These are phyloP conservation scores for Osmoderma eremita DNA, from an alignment of 2,888 invertebrate species.

Conservation along the genomic window DNA sequence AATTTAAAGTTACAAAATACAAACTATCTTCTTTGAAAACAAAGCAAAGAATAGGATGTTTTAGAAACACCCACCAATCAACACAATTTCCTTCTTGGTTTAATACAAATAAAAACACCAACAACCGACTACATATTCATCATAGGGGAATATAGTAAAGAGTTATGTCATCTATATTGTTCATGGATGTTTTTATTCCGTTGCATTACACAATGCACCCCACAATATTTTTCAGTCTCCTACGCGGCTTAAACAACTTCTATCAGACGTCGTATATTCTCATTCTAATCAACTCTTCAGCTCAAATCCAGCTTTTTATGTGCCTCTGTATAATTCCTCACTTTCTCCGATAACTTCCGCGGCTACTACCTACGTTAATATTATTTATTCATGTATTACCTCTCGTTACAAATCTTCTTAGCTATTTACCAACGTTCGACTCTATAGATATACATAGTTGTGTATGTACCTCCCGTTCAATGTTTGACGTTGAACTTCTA, in stretches of 20 bases:
- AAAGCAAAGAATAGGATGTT: no score
- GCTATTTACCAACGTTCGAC: slow-evolving; percentile 10
- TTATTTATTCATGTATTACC: slow-evolving; percentile 28
- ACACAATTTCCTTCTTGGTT: no score
- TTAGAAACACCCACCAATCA: no score
- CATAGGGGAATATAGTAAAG: no score
- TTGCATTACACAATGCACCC: slow-evolving; percentile 4
- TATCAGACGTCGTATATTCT: slow-evolving; percentile 19
- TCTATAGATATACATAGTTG: slow-evolving; percentile 9
- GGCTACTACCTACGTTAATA: slow-evolving; percentile 26
- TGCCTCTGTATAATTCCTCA: slow-evolving; percentile 26
- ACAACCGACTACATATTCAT: no score
- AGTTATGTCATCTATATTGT: no score
- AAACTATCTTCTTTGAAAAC: no score
- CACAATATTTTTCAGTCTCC: slow-evolving; percentile 22
- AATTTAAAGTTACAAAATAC: no score
- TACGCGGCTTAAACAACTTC: slow-evolving; percentile 6
- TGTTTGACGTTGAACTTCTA: slow-evolving; percentile 10
- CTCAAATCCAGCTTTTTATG: slow-evolving; percentile 32
- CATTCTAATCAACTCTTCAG: slow-evolving; percentile 32
- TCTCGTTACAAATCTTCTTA: slow-evolving; percentile 30
- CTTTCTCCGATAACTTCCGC: slow-evolving; percentile 31
- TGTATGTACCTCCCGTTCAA: slow-evolving; percentile 27
- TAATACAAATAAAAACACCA: no score
- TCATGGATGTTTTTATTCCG: no score